These are phyloP conservation scores for Cotesia chilonis DNA, from an alignment of 1,140 invertebrate genomes.

Conservation along the genomic window DNA sequence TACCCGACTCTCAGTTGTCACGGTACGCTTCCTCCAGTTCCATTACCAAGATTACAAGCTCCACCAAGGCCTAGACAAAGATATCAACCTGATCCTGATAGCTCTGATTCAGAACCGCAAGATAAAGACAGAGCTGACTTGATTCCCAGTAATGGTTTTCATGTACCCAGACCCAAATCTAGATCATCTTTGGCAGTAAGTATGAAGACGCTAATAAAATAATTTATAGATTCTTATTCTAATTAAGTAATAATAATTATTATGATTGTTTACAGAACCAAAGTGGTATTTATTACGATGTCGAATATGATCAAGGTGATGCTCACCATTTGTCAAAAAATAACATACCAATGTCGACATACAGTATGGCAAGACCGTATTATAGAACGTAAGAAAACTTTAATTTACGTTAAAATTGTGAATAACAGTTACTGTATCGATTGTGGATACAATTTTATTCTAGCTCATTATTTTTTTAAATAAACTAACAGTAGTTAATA, in stretches of 20 bases:
- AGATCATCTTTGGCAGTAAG: constrained; percentile 75
- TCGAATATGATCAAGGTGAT: constrained; percentile 80
- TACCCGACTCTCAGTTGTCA: constrained; percentile 74
- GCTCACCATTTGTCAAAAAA: constrained; percentile 69
- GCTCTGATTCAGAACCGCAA: constrained; percentile 70
- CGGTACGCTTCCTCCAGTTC: constrained; percentile 75
- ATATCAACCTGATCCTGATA: constrained; percentile 61
- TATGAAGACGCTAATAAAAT: background rate
- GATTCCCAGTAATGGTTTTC: constrained; percentile 65
- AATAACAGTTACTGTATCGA: constrained; percentile 7
- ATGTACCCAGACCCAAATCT: constrained; percentile 81
- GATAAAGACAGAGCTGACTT: constrained; percentile 79
- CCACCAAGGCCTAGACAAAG: constrained; percentile 55
- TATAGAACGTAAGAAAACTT: constrained; percentile 57
- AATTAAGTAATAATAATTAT: constrained; percentile 20
- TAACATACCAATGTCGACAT: constrained; percentile 76
- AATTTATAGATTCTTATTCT: constrained; percentile 15
- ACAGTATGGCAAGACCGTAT: constrained; percentile 65
- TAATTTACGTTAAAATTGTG: background rate
- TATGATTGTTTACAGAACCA: constrained; percentile 71
- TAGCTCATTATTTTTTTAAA: constrained; percentile 39
- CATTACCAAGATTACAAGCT: constrained; percentile 71
- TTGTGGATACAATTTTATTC: constrained; percentile 15
- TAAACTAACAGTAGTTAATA: constrained; percentile 19
- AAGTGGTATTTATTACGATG: constrained; percentile 87